Base-by-base conservation (phyloP, 2,888 invertebrate species). In the Muscina levida region DNA sequence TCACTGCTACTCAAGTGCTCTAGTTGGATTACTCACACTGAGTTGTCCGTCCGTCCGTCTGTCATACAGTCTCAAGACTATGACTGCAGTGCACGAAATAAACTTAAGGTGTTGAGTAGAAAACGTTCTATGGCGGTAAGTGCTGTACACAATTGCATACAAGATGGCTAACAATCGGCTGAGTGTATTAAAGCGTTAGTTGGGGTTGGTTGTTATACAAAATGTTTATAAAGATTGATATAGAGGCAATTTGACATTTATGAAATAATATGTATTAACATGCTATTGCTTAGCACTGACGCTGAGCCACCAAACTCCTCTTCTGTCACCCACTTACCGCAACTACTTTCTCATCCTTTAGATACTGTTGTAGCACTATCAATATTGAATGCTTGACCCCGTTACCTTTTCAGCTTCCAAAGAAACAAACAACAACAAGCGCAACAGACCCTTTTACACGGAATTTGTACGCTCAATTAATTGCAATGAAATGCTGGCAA, bases 101-200 rank as follows among this genome's bases (percentile, higher is more conserved):
- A 1, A 17, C 44, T 8, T 0, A 77, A 72, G 72, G 77, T 72
- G 77, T 77, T 51, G 42, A n/a, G n/a, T n/a, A n/a, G n/a, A 72
- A 62, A 26, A 46, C 19, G 15, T 11, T 24, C 5, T 53, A 65
- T 62, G 48, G 72, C 42, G 56, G 39, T 48, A 67, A 62, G 72
- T 46, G 42, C 68, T 31, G 6, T 57, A 19, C 68, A 39, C 31
- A 31, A 22, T 24, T 4, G 5, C 22, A 11, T 22, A 22, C 53
- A 46, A n/a, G 31, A 5, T 3, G 8, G 31, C 31, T n/a, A n/a
- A n/a, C n/a, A n/a, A n/a, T n/a, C n/a, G n/a, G n/a, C n/a, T n/a
- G n/a, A n/a, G n/a, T n/a, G n/a, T n/a, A n/a, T n/a, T n/a, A n/a
- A n/a, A n/a, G n/a, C n/a, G n/a, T n/a, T n/a, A n/a, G n/a, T n/a